Conservation (phyloP, 1,140 invertebrate species). For the Euwallacea fornicatus region DNA sequence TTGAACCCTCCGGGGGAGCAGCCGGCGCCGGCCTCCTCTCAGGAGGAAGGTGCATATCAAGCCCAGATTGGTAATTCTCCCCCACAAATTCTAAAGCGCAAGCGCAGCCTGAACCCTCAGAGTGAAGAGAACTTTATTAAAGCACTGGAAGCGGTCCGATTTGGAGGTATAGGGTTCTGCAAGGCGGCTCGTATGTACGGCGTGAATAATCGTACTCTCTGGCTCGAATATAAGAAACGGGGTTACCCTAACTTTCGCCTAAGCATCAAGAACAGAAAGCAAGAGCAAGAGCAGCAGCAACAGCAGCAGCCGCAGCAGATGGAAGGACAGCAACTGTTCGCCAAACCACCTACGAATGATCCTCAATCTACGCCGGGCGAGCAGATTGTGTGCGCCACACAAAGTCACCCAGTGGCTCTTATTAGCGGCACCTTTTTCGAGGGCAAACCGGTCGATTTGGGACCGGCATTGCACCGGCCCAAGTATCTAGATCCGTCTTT, state of each 20-base stretch:
- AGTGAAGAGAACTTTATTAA: constrained; percentile 77
- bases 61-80: constrained; percentile 41
- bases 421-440: constrained; percentile 61
- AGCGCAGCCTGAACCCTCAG: constrained; percentile 69
- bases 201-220: constrained; percentile 80
- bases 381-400: constrained; percentile 37
- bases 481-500: constrained; percentile 56
- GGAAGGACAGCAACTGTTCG: background rate
- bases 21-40: background rate
- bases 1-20: background rate
- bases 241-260: constrained; percentile 76
- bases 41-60: constrained; percentile 2
- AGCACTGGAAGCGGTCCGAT: constrained; percentile 75
- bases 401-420: constrained; percentile 54
- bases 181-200: constrained; percentile 79
- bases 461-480: constrained; percentile 56
- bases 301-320: constrained; percentile 26
- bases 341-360: constrained; percentile 10
- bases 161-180: constrained; percentile 82
- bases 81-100: constrained; percentile 56
- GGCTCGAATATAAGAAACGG: constrained; percentile 81
- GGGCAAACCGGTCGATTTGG: constrained; percentile 58
- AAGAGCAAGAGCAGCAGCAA: constrained; percentile 51
- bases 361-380: background rate
- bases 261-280: constrained; percentile 71